Conservation (phyloP, 2,888 invertebrate species). For the Amblyjoppa fuscipennis region DNA sequence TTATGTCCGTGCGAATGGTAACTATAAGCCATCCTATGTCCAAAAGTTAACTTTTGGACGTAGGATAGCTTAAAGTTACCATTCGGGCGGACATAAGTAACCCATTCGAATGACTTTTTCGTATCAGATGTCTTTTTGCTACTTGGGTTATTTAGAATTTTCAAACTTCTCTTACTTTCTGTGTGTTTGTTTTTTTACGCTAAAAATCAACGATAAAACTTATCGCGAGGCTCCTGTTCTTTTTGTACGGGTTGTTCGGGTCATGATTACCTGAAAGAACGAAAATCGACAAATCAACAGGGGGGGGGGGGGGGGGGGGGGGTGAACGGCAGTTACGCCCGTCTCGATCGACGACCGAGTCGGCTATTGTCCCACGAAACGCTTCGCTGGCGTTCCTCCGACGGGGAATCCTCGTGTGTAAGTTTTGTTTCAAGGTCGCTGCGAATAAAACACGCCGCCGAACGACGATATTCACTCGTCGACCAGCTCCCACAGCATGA, state of each 20-base stretch:
- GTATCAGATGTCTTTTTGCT: too few relatives aligned
- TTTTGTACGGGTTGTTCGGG: slow-evolving; percentile 8
- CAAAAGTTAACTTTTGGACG: too few relatives aligned
- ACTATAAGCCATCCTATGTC: too few relatives aligned
- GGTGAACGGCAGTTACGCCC: slow-evolving; percentile 68
- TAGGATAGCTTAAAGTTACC: too few relatives aligned
- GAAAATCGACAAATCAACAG: slow-evolving; percentile 51
- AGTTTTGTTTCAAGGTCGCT: neutral
- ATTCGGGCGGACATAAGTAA: too few relatives aligned
- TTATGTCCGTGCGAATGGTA: too few relatives aligned
- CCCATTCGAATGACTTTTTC: too few relatives aligned
- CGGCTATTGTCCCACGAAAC: slow-evolving; percentile 57
- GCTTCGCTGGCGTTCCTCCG: slow-evolving; percentile 19
- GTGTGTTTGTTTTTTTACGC: neutral
- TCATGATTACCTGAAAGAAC: slow-evolving; percentile 22
- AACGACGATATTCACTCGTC: slow-evolving; percentile 88
- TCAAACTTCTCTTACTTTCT: slow-evolving; percentile 14
- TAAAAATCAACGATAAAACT: slow-evolving; percentile 20
- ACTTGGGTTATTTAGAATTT: slow-evolving; percentile 35
- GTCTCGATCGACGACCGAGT: slow-evolving; percentile 61
- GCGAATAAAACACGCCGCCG: neutral
- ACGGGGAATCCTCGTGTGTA: neutral
- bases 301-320: neutral
- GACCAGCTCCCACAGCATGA: slow-evolving; percentile 96
- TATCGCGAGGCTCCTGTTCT: slow-evolving; percentile 13